A percentile compares a stretch with the other conserved stretches of the same genome.
Conservation (phyloP, 23 tunicate genomes). For the Trididemnum clinides region DNA sequence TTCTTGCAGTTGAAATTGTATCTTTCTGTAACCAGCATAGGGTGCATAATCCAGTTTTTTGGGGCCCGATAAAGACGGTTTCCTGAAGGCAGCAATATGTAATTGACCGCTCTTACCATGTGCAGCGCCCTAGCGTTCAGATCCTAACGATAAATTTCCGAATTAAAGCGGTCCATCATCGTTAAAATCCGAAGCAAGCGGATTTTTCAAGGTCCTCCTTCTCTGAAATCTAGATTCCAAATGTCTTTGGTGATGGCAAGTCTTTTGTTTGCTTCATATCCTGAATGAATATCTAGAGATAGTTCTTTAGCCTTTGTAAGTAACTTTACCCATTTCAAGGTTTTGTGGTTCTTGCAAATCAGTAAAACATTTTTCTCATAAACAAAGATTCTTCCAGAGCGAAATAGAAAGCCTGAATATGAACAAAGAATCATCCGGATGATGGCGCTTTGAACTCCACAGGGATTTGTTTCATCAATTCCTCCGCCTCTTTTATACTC, state of each 20-base stretch:
- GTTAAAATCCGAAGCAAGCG: background rate
- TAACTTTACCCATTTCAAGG: background rate
- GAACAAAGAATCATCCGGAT: background rate
- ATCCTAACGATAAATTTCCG: background rate
- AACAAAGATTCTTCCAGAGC: background rate
- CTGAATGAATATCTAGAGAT: background rate
- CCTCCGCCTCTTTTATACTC: background rate
- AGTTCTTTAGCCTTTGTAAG: background rate
- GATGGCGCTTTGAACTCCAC: background rate
- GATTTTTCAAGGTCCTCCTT: background rate
- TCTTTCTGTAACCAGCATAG: background rate
- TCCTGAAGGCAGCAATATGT: background rate
- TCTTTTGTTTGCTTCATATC: background rate
- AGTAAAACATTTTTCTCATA: background rate
- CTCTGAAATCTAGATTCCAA: background rate
- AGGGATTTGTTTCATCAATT: background rate
- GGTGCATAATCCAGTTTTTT: background rate
- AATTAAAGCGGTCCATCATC: background rate
- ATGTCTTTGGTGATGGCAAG: background rate
- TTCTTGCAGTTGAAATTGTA: background rate
- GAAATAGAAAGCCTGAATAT: background rate
- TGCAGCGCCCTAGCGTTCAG: background rate
- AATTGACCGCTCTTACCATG: background rate
- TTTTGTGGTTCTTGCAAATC: background rate
- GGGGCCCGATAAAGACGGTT: background rate